phyloP scores from a whole-genome alignment of 2,797 vertebrate species.

The Allobates femoralis region DNA sequence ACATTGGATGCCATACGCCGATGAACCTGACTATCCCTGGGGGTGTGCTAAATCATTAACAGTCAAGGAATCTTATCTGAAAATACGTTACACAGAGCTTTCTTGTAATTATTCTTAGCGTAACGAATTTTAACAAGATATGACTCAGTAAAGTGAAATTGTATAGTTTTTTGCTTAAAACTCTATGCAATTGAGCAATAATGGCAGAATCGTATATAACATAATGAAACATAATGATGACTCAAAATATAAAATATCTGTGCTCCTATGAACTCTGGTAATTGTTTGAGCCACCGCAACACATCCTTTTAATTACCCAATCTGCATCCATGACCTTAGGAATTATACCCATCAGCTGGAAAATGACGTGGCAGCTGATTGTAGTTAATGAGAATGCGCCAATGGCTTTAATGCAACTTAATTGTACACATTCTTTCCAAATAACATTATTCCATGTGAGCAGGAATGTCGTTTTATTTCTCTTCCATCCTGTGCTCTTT shows the following conservation, averaged over 20 bases:
- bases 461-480: slow-evolving; percentile 24
- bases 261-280: background rate
- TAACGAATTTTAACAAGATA: too few relatives aligned
- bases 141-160: too few relatives aligned
- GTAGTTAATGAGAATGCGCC: slow-evolving; percentile 17
- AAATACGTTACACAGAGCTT: too few relatives aligned
- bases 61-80: too few relatives aligned
- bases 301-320: slow-evolving; percentile 33
- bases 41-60: too few relatives aligned
- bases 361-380: background rate
- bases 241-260: background rate
- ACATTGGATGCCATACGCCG: too few relatives aligned
- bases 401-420: slow-evolving; percentile 29
- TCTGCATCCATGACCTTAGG: slow-evolving; percentile 24
- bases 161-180: too few relatives aligned
- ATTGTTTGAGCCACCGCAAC: slow-evolving; percentile 4
- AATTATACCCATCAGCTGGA: slow-evolving; percentile 39
- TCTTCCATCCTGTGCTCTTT: slow-evolving; percentile 38
- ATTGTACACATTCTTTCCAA: slow-evolving; percentile 45
- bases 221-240: background rate
- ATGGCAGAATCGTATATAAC: background rate
- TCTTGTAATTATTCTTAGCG: too few relatives aligned
- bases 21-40: too few relatives aligned
- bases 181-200: background rate
- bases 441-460: slow-evolving; percentile 27